Percentiles rank a stretch among this genome's conserved stretches.
Evolutionary conservation across 2,113 vertebrate genomes (phyloP).

Genomic region (cat (Felis catus)): DNA sequence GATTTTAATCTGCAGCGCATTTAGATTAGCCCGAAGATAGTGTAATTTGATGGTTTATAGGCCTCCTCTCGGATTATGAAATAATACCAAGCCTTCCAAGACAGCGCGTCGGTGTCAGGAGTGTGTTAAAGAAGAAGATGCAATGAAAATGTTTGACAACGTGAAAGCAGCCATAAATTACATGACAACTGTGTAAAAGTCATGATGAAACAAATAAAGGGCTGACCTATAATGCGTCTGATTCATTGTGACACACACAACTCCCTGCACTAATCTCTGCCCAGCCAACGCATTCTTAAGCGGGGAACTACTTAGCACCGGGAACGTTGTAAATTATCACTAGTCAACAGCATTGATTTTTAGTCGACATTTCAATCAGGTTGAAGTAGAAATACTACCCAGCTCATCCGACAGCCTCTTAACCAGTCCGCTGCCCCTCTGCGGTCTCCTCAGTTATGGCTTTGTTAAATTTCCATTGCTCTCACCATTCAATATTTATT

Average conservation of each 20-base stretch:
- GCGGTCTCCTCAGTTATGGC: constrained; percentile 71
- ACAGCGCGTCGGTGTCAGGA: constrained; percentile 82
- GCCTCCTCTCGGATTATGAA: constrained; percentile 88
- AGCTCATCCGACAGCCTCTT: constrained; percentile 81
- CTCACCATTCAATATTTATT: constrained; percentile 81
- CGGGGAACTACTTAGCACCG: constrained; percentile 81
- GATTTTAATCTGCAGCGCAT: constrained; percentile 89
- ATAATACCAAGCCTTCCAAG: constrained; percentile 84
- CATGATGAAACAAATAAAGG: constrained; percentile 90
- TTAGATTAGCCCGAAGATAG: constrained; percentile 88
- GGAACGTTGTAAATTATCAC: constrained; percentile 86
- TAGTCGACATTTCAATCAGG: constrained; percentile 88
- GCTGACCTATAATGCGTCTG: constrained; percentile 86
- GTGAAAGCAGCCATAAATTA: constrained; percentile 89
- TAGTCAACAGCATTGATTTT: constrained; percentile 89
- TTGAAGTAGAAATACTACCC: constrained; percentile 87
- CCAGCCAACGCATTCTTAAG: constrained; percentile 74
- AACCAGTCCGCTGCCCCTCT: constrained; percentile 76
- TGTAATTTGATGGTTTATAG: constrained; percentile 87
- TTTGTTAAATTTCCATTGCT: constrained; percentile 83
- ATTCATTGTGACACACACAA: constrained; percentile 80
- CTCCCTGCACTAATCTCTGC: constrained; percentile 74
- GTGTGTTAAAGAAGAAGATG: constrained; percentile 79
- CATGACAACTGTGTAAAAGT: constrained; percentile 89
- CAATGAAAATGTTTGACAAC: constrained; percentile 89